Percentiles rank a stretch among this genome's conserved stretches.
Evolutionary conservation across 2,113 vertebrate genomes (phyloP).

Genomic region (Corynorhinus townsendii): DNA sequence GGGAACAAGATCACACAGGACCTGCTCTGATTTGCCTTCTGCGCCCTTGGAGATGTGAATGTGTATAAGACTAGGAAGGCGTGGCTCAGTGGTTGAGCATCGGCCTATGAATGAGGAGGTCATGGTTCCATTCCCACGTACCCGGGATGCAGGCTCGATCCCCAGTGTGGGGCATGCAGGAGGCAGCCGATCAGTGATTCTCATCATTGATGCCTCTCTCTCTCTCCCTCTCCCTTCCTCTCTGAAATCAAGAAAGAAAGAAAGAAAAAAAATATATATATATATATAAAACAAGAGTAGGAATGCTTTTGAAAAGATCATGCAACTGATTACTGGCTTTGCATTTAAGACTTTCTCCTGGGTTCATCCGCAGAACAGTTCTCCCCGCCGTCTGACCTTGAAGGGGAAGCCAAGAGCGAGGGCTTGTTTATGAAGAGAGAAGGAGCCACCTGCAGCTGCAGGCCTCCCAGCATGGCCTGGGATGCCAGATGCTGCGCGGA

Average conservation of each 20-base stretch:
- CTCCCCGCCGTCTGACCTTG: not conserved
- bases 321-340: conserved; percentile 40
- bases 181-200: no score
- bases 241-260: no score
- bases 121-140: no score
- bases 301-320: conserved; percentile 18
- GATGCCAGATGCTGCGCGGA: not conserved
- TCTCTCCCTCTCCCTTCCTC: no score
- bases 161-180: no score
- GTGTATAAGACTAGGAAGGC: not conserved
- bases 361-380: not conserved
- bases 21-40: not conserved
- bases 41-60: not conserved
- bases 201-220: no score
- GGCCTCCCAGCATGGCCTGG: not conserved
- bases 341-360: conserved; percentile 52
- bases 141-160: no score
- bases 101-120: no score
- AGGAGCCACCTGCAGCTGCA: conserved; percentile 45
- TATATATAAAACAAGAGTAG: not conserved
- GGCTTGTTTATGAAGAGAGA: conserved; percentile 20
- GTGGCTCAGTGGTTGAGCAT: no score
- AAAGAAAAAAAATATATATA: no score
- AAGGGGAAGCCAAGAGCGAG: conserved; percentile 30
- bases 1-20: not conserved